Base-by-base conservation (phyloP, 2,888 invertebrate genomes). In the Sinotaia quadrata region DNA sequence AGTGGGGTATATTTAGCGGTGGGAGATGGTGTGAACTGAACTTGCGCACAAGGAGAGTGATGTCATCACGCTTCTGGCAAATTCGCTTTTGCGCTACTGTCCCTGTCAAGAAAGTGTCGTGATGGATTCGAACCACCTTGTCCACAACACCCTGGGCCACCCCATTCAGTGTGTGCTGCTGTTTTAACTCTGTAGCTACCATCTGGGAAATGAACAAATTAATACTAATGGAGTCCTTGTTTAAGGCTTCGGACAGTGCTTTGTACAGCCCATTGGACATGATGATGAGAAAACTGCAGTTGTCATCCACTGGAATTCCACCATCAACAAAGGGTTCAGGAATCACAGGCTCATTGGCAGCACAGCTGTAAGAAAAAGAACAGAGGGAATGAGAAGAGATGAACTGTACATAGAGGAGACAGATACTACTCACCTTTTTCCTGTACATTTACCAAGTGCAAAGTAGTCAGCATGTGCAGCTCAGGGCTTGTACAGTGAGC, bases 111-210 rank as follows among this genome's bases (percentile, higher is more conserved):
- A 92, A 94, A 71, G 92, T 91, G 56, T 94, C 93, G 52, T 94
- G 93, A 85, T 95, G 95, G 69, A 93, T 91, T n/a, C 94, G 91
- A 18, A 94, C 94, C 1, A 94, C 92, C 87, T 94, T 94, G 84
- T 95, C 93, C 0, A 96, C 92, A 0, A 95, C 95, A 0, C 94
- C 93, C 88, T 96, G 95, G 18, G 95, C 94, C 56, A 96, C 95
- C 3, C 63, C 92, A 27, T 92, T 92, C 75, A 96, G 90, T 18
- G 95, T 93, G 0, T 93, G 91, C 84, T 95, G 94, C 57, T 92
- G 91, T 7, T 93, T 89, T 86, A 96, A 95, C 73, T 87, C 87
- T 34, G 76, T 74, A 15, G 84, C 84, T 47, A 88, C 85, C 84
- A 85, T 84, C 31, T 79, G 71, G 5, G 84, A 84, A 21, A 87